phyloP scores from a whole-genome alignment of 2,888 invertebrate genomes.

The Argyresthia albistria region DNA sequence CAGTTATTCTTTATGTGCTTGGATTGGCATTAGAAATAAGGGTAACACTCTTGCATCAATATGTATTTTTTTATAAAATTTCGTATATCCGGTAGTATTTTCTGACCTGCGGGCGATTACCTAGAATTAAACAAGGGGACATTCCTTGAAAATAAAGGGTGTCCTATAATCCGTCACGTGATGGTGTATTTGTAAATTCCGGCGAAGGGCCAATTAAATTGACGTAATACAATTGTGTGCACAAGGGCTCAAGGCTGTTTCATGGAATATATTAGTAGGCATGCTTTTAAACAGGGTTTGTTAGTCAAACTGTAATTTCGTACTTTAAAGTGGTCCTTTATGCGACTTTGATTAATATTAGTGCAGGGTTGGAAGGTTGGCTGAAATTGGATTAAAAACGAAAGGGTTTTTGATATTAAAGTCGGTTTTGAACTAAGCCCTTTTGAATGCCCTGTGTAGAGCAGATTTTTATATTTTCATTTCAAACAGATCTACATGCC shows the following conservation, averaged over 20 bases:
- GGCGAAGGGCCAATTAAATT: constrained; percentile 5
- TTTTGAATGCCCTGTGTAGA: no score
- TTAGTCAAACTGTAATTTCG: constrained; percentile 1
- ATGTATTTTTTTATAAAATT: no score
- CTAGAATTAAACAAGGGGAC: no score
- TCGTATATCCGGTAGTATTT: no score
- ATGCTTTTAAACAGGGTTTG: constrained; percentile 4
- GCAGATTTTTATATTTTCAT: no score
- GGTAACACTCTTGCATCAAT: no score
- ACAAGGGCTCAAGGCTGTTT: constrained; percentile 4
- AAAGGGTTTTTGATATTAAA: background rate
- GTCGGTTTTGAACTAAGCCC: no score
- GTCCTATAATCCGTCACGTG: background rate
- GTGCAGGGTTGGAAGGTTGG: background rate
- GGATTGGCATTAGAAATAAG: no score
- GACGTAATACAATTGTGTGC: constrained; percentile 7
- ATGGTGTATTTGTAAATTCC: background rate
- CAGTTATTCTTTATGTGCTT: no score
- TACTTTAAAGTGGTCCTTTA: background rate
- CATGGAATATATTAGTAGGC: background rate
- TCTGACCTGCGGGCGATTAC: no score
- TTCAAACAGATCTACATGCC: no score
- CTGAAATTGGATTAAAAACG: background rate
- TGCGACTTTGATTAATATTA: constrained; percentile 2
- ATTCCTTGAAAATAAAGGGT: no score